Conservation (phyloP, 2,113 vertebrate species). For the Barbus barbus region DNA sequence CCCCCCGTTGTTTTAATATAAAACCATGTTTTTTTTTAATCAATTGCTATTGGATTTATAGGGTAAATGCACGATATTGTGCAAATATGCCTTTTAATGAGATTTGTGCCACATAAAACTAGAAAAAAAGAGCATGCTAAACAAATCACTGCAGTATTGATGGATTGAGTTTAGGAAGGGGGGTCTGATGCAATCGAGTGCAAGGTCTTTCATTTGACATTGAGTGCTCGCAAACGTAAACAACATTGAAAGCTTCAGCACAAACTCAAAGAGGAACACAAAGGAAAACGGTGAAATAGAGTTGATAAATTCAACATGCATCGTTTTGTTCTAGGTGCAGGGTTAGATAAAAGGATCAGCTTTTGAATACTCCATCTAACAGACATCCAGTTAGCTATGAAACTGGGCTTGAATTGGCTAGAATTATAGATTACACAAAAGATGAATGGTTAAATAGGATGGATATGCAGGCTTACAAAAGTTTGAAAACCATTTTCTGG, state of each 20-base stretch:
- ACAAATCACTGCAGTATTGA: conserved; percentile 29
- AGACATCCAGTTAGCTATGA: too few species aligned
- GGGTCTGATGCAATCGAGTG: conserved; percentile 28
- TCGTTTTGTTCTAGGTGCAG: background rate
- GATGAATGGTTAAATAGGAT: conserved; percentile 37
- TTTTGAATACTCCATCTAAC: background rate
- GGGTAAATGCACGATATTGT: background rate
- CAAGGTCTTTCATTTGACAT: conserved; percentile 53
- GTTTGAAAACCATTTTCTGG: background rate
- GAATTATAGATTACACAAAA: conserved; percentile 38
- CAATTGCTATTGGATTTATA: conserved; percentile 1
- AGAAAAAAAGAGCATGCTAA: conserved; percentile 8
- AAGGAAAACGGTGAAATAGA: conserved; percentile 26
- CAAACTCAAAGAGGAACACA: conserved; percentile 10
- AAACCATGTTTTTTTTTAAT: conserved; percentile 1
- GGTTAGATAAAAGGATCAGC: background rate
- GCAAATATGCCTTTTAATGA: conserved; percentile 25
- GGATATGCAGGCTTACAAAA: background rate
- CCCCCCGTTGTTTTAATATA: background rate
- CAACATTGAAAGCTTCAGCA: conserved; percentile 23
- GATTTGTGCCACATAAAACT: background rate
- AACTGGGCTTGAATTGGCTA: conserved; percentile 76
- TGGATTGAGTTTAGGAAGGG: conserved; percentile 29
- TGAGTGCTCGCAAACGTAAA: conserved; percentile 42
- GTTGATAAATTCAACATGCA: background rate